Base-by-base conservation (phyloP, 2,888 invertebrate genomes). In the Gisinianus flammeolus region DNA sequence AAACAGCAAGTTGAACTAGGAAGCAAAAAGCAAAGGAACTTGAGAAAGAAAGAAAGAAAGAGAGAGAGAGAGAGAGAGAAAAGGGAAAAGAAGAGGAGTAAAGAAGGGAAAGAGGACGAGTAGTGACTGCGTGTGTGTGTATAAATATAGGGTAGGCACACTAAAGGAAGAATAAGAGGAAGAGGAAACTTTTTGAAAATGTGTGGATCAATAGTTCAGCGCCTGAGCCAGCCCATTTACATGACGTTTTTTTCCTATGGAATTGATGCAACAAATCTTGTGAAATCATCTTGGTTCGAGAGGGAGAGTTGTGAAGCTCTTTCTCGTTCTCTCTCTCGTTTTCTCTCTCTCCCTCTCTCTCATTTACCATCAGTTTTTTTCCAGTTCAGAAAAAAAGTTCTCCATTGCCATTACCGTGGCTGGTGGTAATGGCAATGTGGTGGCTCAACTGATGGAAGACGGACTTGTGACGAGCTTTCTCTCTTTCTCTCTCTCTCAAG, bases 241-340 rank as follows among this genome's bases (percentile, higher is more conserved):
- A 81, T 81, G 80, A 81, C 79, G 79, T 81, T 79, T 79, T 64
- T 77, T 78, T 76, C 69, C 76, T 69, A 67, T 52, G 73, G 77
- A 81, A 81, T 81, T 80, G 80, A 81, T 79, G 80, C 80, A 78
- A 81, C 81, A 81, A 81, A 81, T 80, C 81, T 80, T 81, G 67
- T 79, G 77, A 79, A 79, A 81, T 78, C 79, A 77, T 81, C 73
- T 69, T 66, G 68, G 58, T 78, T 31, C 30, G 69, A 69, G 76
- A 33, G 66, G 26, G 28, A 28, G 62, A 67, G 70, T 58, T 26
- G 52, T 64, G 76, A 71, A 79, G 81, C 69, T 44, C n/a, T n/a
- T n/a, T n/a, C n/a, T n/a, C n/a, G n/a, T n/a, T n/a, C n/a, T n/a
- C n/a, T n/a, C n/a, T n/a, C n/a, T n/a, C n/a, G n/a, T n/a, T n/a